phyloP scores from a whole-genome alignment of 2,797 vertebrate genomes.

The Distichodus sexfasciatus region DNA sequence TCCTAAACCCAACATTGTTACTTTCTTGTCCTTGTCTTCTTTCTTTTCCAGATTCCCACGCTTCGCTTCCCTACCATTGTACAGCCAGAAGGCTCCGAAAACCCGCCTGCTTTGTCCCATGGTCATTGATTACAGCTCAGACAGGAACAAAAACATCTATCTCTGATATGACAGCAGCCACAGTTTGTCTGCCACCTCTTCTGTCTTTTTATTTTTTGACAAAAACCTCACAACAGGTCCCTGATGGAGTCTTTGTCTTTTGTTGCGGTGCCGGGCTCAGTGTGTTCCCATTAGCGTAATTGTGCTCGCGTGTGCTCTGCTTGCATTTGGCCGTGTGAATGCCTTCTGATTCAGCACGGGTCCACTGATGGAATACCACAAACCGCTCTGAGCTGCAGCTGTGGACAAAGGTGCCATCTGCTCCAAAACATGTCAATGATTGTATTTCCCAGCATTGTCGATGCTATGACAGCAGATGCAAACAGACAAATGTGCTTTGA shows the following conservation, averaged over 20 bases:
- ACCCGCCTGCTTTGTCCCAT: too few relatives aligned
- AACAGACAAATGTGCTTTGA: too few relatives aligned
- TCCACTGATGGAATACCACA: not conserved
- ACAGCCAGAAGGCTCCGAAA: conserved; percentile 55
- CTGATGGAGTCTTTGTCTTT: conserved; percentile 44
- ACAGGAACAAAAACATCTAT: conserved; percentile 54
- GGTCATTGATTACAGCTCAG: conserved; percentile 64
- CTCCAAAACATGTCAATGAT: not conserved
- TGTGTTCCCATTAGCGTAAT: conserved; percentile 41
- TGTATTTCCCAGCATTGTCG: not conserved
- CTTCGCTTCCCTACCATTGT: too few relatives aligned
- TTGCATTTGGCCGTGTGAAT: not conserved
- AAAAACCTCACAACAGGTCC: conserved; percentile 18
- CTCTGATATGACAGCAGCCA: conserved; percentile 49
- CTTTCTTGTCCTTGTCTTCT: too few relatives aligned
- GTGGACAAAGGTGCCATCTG: not conserved
- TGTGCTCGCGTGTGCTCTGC: conserved; percentile 31
- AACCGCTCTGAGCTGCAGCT: not conserved
- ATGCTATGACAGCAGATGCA: not conserved
- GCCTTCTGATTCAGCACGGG: conserved; percentile 2
- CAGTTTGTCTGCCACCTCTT: too few relatives aligned
- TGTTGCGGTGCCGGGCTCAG: conserved; percentile 41
- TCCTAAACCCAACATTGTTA: too few relatives aligned
- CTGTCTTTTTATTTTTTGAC: too few relatives aligned
- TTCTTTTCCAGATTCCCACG: too few relatives aligned